Evolutionary conservation across 2,797 vertebrate species (phyloP), one percentile per base, ranked within the genome.

Genomic region (Thunnus albacares): DNA sequence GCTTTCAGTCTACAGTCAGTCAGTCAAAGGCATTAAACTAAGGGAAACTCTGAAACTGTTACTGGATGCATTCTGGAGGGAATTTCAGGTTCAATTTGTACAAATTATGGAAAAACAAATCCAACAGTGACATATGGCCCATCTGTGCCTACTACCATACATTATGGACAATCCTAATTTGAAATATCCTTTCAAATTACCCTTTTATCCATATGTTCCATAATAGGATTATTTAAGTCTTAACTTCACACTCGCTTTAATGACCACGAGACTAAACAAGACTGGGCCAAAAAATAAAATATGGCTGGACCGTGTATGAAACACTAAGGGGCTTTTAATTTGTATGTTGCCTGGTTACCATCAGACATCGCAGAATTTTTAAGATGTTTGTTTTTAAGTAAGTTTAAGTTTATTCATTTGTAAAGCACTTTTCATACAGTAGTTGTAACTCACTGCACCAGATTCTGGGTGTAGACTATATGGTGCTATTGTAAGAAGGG

Each of bases 211-310:
- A 12, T 24, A 13, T 14, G 38, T 77, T 74, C 61, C 22, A 38
- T 71, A 55, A 33, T 41, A 8, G 64, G 71, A 79, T 80, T 64
- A 77, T 65, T 77, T 28, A 45, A 67, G 28, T 63, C 64, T 75
- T 74, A 38, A 72, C 57, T 65, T 79, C 57, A 82, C 75, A 86
- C 41, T 20, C 76, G 57, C 56, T 70, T 72, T 77, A 84, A 86
- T 90, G 83, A 87, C 75, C 75, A 68, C 57, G 35, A 63, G 20
- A 72, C 52, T 76, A 41, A 9, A 35, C 33, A 35, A 30, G 28
- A 30, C 28, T 30, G 5, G 9, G 35, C 8, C 35, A 8, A 38
- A 38, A 38, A 6, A 6, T 2, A 38, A 6, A 38, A 38, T 38
- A 38, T 38, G 35, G 35, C 35, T 5, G 28, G 28, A 30, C 28